Conservation (phyloP, 2,888 invertebrate genomes). For the Trisateles emortualis region DNA sequence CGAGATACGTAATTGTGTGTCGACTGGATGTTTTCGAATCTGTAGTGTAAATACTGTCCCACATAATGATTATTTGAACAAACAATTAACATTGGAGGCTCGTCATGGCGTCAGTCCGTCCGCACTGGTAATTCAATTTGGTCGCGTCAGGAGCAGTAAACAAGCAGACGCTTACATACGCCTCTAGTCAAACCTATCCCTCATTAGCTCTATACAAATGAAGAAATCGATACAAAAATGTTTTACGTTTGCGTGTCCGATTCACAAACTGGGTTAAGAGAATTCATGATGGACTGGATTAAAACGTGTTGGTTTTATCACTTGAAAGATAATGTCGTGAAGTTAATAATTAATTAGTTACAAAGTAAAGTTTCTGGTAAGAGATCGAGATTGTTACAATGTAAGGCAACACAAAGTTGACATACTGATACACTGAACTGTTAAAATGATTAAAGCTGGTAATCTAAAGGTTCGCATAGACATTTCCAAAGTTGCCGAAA, state of each 20-base stretch:
- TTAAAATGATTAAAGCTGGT: no score
- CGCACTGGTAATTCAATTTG: slow-evolving; percentile 76
- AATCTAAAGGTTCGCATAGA: no score
- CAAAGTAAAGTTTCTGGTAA: no score
- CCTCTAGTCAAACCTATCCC: slow-evolving; percentile 35
- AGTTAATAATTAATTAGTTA: slow-evolving; percentile 1
- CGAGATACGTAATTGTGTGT: slow-evolving; percentile 64
- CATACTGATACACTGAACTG: no score
- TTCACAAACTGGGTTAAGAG: slow-evolving; percentile 39
- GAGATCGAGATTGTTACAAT: no score
- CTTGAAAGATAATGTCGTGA: slow-evolving; percentile 6
- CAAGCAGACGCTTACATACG: slow-evolving; percentile 50
- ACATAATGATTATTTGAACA: slow-evolving; percentile 82
- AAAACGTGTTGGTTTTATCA: slow-evolving; percentile 12
- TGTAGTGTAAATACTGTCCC: slow-evolving; percentile 73
- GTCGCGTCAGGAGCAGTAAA: slow-evolving; percentile 61
- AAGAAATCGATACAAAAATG: slow-evolving; percentile 42
- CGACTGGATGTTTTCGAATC: slow-evolving; percentile 70
- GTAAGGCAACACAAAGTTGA: no score
- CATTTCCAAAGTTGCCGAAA: no score
- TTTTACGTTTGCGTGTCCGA: slow-evolving; percentile 32
- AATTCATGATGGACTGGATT: slow-evolving; percentile 10
- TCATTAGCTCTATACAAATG: slow-evolving; percentile 55
- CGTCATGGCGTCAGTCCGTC: slow-evolving; percentile 55
- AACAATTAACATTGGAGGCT: slow-evolving; percentile 73